phyloP scores from a whole-genome alignment of 2,888 invertebrate genomes.

The Caenorhabditis angaria region DNA sequence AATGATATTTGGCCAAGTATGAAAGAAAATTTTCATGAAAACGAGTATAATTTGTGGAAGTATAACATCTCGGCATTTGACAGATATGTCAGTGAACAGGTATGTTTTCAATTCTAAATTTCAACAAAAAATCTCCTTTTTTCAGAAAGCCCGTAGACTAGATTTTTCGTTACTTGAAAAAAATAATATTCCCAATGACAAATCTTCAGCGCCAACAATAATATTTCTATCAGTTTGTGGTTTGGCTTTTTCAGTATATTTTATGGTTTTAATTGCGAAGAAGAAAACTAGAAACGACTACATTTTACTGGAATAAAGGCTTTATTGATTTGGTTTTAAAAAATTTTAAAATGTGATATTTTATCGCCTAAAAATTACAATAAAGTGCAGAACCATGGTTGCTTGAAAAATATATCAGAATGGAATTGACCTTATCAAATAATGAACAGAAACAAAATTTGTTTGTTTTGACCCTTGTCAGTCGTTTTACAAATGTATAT shows the following conservation, averaged over 20 bases:
- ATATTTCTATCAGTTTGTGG: neutral
- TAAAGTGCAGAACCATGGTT: no score
- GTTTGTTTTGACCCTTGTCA: no score
- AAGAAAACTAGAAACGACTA: neutral
- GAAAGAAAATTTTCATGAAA: conserved; percentile 29
- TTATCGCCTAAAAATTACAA: no score
- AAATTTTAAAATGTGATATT: no score
- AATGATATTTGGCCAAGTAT: conserved; percentile 22
- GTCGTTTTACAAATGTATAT: no score
- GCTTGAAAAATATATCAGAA: no score
- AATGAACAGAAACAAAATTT: no score
- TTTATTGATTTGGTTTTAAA: no score
- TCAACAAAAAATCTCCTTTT: neutral
- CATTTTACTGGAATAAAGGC: neutral
- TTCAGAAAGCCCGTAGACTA: neutral
- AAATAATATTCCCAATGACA: no score
- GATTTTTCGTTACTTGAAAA: neutral
- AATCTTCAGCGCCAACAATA: neutral
- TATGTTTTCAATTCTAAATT: conserved; percentile 5
- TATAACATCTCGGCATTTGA: conserved; percentile 40
- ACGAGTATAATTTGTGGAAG: conserved; percentile 32
- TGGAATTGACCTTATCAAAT: no score
- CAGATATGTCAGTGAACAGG: conserved; percentile 26
- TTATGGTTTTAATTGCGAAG: neutral
- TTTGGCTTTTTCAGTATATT: neutral